Evolutionary conservation across 2,113 vertebrate species (phyloP).

Genomic region (Ovis canadensis): DNA sequence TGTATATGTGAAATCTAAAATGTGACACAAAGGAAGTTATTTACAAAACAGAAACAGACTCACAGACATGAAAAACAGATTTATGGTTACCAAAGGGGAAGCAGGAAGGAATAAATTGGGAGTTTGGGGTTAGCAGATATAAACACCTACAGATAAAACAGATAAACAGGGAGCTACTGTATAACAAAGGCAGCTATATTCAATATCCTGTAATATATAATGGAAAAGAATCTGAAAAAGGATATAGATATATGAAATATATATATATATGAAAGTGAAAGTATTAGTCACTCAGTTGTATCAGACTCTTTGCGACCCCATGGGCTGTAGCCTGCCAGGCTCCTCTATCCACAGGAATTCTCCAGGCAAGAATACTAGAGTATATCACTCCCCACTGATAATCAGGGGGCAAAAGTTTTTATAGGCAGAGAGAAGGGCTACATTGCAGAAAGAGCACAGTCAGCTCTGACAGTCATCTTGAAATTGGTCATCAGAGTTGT

Average conservation of each 20-base stretch:
- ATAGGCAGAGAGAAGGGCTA: background rate
- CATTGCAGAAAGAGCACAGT: background rate
- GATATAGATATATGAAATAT: background rate
- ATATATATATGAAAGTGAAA: background rate
- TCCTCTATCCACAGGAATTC: background rate
- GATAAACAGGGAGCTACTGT: background rate
- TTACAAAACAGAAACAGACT: background rate
- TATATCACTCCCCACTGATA: background rate
- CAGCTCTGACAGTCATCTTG: background rate
- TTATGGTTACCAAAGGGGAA: background rate
- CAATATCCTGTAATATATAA: background rate
- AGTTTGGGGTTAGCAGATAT: background rate
- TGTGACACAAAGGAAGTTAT: background rate
- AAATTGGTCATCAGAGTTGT: background rate
- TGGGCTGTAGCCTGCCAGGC: background rate
- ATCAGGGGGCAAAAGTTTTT: background rate
- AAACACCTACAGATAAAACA: background rate
- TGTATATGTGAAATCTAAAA: background rate
- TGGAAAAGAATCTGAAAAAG: background rate
- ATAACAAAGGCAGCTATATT: background rate
- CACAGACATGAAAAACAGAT: background rate
- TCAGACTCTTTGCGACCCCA: fast-evolving
- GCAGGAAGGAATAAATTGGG: background rate
- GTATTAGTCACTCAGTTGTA: background rate
- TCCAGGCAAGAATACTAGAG: background rate